Percentiles rank a stretch among this genome's conserved stretches.
These are phyloP conservation scores for Zelleria hepariella DNA, from an alignment of 2,888 invertebrate species.

Conservation along the genomic window DNA sequence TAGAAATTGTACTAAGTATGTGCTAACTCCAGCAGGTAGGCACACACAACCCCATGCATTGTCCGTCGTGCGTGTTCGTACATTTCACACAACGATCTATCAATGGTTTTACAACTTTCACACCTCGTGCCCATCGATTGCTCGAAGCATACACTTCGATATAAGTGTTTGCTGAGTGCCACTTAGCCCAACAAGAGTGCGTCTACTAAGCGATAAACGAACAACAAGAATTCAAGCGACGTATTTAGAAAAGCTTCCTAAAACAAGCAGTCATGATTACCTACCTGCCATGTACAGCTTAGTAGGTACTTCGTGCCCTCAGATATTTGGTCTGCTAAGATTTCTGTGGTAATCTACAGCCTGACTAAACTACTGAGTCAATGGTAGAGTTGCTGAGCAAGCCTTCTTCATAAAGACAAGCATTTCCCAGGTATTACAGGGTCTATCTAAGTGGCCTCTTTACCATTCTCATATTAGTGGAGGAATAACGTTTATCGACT, in stretches of 20 bases:
- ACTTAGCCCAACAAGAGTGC: constrained; percentile 12
- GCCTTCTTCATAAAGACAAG: too few species aligned
- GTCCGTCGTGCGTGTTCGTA: not conserved
- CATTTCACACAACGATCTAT: too few species aligned
- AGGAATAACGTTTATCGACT: too few species aligned
- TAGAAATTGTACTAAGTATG: not conserved
- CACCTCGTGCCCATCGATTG: constrained; percentile 11
- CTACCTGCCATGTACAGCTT: too few species aligned
- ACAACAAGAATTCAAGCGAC: not conserved
- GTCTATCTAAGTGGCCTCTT: too few species aligned
- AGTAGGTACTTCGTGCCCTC: too few species aligned
- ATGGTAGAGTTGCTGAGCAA: too few species aligned
- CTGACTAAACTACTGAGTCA: too few species aligned
- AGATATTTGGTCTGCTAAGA: too few species aligned
- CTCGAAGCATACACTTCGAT: constrained; percentile 5
- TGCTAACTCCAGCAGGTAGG: not conserved
- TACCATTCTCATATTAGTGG: too few species aligned
- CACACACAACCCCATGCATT: not conserved
- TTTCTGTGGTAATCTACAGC: too few species aligned
- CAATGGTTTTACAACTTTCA: constrained; percentile 14
- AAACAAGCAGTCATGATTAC: not conserved
- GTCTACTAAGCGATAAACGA: constrained; percentile 5
- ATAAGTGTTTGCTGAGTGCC: constrained; percentile 14
- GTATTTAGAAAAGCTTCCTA: not conserved
- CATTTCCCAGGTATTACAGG: too few species aligned